A percentile compares a stretch with the other conserved stretches of the same genome.
Evolutionary conservation across 2,888 invertebrate species (phyloP).

Genomic region (Acheta domesticus): DNA sequence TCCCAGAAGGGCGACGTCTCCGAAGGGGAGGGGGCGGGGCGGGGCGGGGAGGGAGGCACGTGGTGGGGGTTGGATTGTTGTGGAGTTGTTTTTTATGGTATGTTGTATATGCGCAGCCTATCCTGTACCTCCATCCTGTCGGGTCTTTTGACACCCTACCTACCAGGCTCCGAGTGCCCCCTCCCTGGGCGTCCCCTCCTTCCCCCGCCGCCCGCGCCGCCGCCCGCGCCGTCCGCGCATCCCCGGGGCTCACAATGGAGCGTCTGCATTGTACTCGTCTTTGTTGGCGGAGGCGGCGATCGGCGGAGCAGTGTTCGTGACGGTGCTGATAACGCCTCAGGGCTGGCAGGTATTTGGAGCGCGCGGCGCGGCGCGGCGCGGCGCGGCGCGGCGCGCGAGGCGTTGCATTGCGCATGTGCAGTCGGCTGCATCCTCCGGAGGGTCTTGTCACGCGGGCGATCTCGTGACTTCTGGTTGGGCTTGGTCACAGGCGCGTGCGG

Average conservation of each 20-base stretch:
- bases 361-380: background rate
- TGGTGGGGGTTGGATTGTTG: background rate
- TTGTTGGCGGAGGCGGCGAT: no score
- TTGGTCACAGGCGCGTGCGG: no score
- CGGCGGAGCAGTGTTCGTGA: no score
- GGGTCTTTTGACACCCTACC: background rate
- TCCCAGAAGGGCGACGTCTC: no score
- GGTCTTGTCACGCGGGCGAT: no score
- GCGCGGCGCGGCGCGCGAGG: background rate
- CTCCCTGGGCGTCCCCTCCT: background rate
- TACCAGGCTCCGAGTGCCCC: background rate
- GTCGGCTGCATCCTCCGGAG: background rate
- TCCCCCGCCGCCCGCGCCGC: no score
- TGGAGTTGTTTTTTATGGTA: no score
- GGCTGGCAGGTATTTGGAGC: conserved; percentile 3
- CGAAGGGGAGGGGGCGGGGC: no score
- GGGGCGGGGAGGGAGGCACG: background rate
- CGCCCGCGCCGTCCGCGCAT: no score
- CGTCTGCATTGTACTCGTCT: no score
- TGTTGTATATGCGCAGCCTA: background rate
- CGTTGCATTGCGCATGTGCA: background rate
- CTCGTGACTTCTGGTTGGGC: no score
- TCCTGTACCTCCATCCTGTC: background rate
- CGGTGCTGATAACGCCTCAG: background rate
- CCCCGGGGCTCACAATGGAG: no score